Evolutionary conservation across 2,113 vertebrate species (phyloP).

Genomic region (Rhynchopsitta pachyrhyncha): DNA sequence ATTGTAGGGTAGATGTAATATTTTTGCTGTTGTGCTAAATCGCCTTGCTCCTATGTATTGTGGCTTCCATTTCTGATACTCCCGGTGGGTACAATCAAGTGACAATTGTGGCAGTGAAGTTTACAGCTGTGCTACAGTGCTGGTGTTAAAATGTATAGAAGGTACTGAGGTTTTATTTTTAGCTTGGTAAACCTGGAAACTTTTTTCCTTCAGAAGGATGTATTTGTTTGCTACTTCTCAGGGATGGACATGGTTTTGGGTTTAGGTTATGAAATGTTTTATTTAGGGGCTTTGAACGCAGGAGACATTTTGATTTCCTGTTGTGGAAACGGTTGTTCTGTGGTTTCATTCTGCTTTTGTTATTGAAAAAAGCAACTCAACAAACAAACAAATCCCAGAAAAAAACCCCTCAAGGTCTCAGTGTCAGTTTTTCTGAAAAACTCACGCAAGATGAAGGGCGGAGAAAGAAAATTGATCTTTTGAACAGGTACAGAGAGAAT

Average conservation of each 20-base stretch:
- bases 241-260: not conserved
- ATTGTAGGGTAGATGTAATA: not conserved
- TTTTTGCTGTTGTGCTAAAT: not conserved
- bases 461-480: not conserved
- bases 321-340: not conserved
- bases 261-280: not conserved
- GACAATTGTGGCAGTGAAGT: not conserved
- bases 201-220: not conserved
- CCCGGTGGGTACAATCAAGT: not conserved
- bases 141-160: not conserved
- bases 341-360: not conserved
- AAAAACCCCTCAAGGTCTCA: not conserved
- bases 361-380: not conserved
- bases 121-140: not conserved
- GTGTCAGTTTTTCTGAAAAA: not conserved
- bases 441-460: not conserved
- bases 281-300: not conserved
- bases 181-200: not conserved
- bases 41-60: not conserved
- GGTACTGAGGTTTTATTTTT: not conserved
- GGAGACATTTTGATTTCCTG: not conserved
- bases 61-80: not conserved
- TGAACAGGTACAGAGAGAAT: not conserved
- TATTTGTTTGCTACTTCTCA: not conserved
- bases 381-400: not conserved